phyloP scores from a whole-genome alignment of 2,888 invertebrate species.

The Melitaea athalia region DNA sequence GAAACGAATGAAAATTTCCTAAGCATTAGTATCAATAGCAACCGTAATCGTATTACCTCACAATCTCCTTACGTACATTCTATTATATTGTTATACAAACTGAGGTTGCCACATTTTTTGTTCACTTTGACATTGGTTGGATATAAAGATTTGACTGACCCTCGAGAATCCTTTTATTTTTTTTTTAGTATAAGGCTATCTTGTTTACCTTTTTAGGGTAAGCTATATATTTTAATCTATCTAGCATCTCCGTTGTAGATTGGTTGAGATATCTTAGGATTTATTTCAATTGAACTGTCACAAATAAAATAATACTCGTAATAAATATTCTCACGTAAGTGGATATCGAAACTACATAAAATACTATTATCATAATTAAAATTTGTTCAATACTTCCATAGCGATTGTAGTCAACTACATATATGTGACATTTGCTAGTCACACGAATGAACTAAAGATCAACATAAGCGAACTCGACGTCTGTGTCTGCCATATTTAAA shows the following conservation, averaged over 20 bases:
- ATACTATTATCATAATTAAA: too few relatives aligned
- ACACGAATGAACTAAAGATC: too few relatives aligned
- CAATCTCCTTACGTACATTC: slow-evolving; percentile 1
- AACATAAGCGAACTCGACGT: too few relatives aligned
- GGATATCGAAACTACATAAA: too few relatives aligned
- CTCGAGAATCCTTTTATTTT: not conserved
- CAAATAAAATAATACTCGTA: too few relatives aligned
- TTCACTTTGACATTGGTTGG: not conserved
- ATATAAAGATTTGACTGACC: not conserved
- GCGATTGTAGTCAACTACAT: too few relatives aligned
- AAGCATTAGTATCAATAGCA: not conserved
- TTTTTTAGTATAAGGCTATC: not conserved
- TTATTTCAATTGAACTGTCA: not conserved
- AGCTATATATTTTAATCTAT: not conserved
- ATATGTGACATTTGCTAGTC: too few relatives aligned
- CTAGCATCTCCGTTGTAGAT: not conserved
- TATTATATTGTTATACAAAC: not conserved
- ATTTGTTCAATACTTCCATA: too few relatives aligned
- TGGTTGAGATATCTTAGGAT: not conserved
- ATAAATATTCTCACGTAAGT: too few relatives aligned
- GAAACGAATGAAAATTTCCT: not conserved
- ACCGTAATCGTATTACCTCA: not conserved
- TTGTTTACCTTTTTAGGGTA: slow-evolving; percentile 1
- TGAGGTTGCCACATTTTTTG: not conserved
- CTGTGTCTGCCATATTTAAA: too few relatives aligned